Evolutionary conservation across 92 coral and sea anemone genomes (phyloP), one percentile per base, ranked within the genome.

Genomic region (Scolanthus callimorphus): DNA sequence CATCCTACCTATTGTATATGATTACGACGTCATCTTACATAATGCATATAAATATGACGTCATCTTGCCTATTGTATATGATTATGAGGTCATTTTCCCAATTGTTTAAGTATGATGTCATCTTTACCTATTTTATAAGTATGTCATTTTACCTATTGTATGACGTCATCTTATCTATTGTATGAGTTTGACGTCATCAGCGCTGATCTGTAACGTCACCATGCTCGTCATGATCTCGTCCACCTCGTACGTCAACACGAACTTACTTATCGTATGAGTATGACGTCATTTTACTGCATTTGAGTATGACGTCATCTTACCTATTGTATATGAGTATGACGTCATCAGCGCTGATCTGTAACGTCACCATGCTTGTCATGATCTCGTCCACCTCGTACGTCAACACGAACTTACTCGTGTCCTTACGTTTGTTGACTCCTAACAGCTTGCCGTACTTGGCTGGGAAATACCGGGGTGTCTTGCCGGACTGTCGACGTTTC

Each of bases 341-440:
- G 59, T 91, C 97, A 62, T 91, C 97, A 11, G 97, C 97, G 59
- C 97, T 91, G 43, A 91, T 91, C 73, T 91, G 96, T 39, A 91
- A 68, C 3, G 91, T 91, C 56, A 91, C 95, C 84, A 91, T 51
- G 67, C 96, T 91, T 31, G 91, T 85, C 89, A 84, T 85, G 46
- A 72, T 66, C 61, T 91, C 88, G 49, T 85, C 96, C 0, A 86
- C 71, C 55, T 83, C 88, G 65, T 88, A 91, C 39, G 90, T 80
- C 54, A 91, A 54, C 66, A 85, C 88, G 57, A 56, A 91, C 55
- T 78, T 45, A 29, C 69, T 66, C 11, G 68, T 54, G 10, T 57
- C 66, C 6, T 62, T 80, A 11, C 73, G 81, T n/a, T 71, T 72
- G 46, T 77, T 79, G 0, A 85, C 74, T 55, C 96, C 96, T 0